Evolutionary conservation across 2,888 invertebrate species (phyloP).

Genomic region (Parnassius apollo): DNA sequence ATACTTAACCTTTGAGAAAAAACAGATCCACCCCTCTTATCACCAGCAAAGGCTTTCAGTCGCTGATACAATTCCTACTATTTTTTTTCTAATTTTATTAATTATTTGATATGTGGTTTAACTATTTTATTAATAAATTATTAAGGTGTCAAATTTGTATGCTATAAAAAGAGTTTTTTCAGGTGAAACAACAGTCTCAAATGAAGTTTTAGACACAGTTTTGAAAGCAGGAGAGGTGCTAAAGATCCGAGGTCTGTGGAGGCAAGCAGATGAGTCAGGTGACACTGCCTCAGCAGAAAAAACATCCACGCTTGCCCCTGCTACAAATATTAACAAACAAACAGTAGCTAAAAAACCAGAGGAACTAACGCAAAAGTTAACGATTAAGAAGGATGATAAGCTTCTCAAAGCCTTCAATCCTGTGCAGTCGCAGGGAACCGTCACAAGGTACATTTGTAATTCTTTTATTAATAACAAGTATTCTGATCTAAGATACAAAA

Average conservation of each 20-base stretch:
- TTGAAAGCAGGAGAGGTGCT: slow-evolving; percentile 90
- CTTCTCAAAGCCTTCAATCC: slow-evolving; percentile 66
- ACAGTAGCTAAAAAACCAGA: slow-evolving; percentile 54
- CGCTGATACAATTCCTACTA: no score
- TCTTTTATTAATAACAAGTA: background rate
- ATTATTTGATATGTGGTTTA: no score
- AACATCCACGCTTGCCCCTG: slow-evolving; percentile 39
- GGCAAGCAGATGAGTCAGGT: slow-evolving; percentile 80
- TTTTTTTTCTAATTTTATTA: no score
- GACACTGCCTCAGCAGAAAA: slow-evolving; percentile 57
- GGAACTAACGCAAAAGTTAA: slow-evolving; percentile 57
- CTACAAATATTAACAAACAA: slow-evolving; percentile 54
- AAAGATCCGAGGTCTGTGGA: slow-evolving; percentile 90
- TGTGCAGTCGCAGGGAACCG: slow-evolving; percentile 52
- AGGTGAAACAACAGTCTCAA: slow-evolving; percentile 91
- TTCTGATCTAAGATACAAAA: no score
- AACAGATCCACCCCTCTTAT: no score
- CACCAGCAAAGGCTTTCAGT: no score
- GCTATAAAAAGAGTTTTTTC: slow-evolving; percentile 22
- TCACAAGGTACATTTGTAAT: slow-evolving; percentile 48
- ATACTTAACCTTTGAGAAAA: no score
- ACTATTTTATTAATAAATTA: slow-evolving; percentile 1
- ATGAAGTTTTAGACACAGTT: slow-evolving; percentile 90
- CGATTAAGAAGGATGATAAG: slow-evolving; percentile 76
- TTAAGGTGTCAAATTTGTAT: slow-evolving; percentile 1